Base-by-base conservation (phyloP, 2,797 vertebrate species). In the Anguilla marmorata region DNA sequence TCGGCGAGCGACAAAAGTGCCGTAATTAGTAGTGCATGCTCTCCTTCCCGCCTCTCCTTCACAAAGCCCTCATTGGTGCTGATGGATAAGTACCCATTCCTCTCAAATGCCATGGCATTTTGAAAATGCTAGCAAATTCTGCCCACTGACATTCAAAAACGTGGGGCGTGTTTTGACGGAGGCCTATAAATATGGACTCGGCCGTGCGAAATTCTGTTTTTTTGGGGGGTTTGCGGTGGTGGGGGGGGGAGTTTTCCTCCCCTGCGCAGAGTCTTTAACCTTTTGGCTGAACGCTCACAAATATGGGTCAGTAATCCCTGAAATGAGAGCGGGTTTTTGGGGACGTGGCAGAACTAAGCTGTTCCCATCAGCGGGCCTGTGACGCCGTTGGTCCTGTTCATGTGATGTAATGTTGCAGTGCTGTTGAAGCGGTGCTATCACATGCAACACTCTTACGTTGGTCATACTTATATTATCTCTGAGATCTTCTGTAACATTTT, bases 41-140 rank as follows among this genome's bases (percentile, higher is more conserved):
- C 90, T 27, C 92, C 90, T 89, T 56, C 72, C 85, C 58, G 83
- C 91, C 88, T 90, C 89, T 85, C 56, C 91, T 92, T 90, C 88
- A 91, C 90, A 89, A 90, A 88, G 91, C 89, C 90, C 92, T 94
- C 92, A 94, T 94, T 93, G 94, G 94, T 94, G 94, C 93, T 93
- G 94, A 85, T 88, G 79, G 86, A 89, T 90, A 91, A 92, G 89
- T 76, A 87, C 88, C 91, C 88, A 86, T 92, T 90, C 95, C 93
- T 95, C 93, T 94, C 94, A 97, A 96, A 97, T 96, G 96, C 94
- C 96, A 95, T 95, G 96, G 95, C 96, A 97, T 96, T 97, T 97
- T 94, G 94, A 93, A 96, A 96, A 96, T 96, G 96, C 95, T 95
- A 93, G 93, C 90, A 92, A 95, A 96, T 94, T 95, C 94, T 95